phyloP scores from a whole-genome alignment of 2,888 invertebrate genomes.

The Temnothorax rugatulus region DNA sequence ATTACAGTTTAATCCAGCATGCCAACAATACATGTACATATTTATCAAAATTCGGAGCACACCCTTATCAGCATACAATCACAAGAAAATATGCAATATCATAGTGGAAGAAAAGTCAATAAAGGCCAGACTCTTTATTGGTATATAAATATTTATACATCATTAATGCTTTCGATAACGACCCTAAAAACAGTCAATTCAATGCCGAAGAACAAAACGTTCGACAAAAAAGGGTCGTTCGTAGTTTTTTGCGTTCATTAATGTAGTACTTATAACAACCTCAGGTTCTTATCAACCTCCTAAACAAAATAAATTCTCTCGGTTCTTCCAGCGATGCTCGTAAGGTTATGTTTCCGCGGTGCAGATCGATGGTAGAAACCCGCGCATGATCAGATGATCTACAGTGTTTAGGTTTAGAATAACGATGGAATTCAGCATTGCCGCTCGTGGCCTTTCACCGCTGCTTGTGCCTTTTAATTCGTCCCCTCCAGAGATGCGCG shows the following conservation, averaged over 20 bases:
- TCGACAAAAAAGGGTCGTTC: not conserved
- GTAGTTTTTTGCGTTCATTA: not conserved
- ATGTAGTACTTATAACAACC: not conserved
- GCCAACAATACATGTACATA: not conserved
- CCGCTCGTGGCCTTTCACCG: not conserved
- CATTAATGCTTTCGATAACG: not conserved
- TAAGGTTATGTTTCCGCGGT: conserved; percentile 2
- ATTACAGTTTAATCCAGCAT: not conserved
- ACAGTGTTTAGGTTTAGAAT: no score
- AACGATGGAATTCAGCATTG: not conserved
- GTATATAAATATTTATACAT: not conserved
- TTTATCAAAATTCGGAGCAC: not conserved
- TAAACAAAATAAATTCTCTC: not conserved
- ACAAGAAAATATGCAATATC: not conserved
- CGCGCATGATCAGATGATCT: not conserved
- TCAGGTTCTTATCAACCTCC: not conserved
- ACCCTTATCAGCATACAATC: not conserved
- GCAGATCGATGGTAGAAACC: not conserved
- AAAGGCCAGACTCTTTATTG: not conserved
- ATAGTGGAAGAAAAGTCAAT: not conserved
- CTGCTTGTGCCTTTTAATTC: not conserved
- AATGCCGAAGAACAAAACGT: not conserved
- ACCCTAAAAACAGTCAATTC: not conserved
- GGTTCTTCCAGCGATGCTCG: not conserved
- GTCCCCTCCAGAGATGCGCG: not conserved